phyloP scores from a whole-genome alignment of 2,113 vertebrate species.

The Chaetodon trifascialis region DNA sequence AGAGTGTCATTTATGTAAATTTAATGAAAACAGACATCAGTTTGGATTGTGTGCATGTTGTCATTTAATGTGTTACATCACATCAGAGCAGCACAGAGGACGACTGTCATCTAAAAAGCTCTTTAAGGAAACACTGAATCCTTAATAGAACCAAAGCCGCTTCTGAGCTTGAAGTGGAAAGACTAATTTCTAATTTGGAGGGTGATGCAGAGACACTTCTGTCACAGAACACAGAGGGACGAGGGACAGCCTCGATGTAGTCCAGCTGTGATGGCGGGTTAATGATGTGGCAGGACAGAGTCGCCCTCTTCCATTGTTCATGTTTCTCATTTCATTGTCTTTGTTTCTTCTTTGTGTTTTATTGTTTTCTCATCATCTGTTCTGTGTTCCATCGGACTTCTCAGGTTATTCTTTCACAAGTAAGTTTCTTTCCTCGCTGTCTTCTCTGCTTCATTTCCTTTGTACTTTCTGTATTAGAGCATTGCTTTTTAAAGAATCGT shows the following conservation, averaged over 20 bases:
- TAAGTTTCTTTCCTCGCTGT: conserved; percentile 87
- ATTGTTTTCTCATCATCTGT: conserved; percentile 79
- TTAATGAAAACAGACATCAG: neutral
- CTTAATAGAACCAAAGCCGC: neutral
- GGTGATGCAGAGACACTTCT: neutral
- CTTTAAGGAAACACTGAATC: neutral
- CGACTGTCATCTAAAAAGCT: neutral
- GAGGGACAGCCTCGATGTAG: neutral
- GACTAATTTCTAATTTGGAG: conserved; percentile 8
- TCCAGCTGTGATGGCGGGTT: conserved; percentile 17
- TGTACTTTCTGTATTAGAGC: neutral
- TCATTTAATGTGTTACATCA: neutral
- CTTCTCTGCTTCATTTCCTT: conserved; percentile 34
- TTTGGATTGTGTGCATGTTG: neutral
- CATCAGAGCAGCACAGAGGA: neutral
- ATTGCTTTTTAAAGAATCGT: neutral
- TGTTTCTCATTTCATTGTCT: conserved; percentile 81
- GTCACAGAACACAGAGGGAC: neutral
- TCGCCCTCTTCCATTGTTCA: conserved; percentile 51
- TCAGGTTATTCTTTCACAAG: conserved; percentile 93
- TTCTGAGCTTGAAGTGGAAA: neutral
- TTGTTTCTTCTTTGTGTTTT: conserved; percentile 76
- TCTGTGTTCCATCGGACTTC: conserved; percentile 89
- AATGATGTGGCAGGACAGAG: conserved; percentile 39
- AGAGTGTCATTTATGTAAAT: neutral